Evolutionary conservation across 2,113 vertebrate genomes (phyloP).

Genomic region (Cephalopterus ornatus): DNA sequence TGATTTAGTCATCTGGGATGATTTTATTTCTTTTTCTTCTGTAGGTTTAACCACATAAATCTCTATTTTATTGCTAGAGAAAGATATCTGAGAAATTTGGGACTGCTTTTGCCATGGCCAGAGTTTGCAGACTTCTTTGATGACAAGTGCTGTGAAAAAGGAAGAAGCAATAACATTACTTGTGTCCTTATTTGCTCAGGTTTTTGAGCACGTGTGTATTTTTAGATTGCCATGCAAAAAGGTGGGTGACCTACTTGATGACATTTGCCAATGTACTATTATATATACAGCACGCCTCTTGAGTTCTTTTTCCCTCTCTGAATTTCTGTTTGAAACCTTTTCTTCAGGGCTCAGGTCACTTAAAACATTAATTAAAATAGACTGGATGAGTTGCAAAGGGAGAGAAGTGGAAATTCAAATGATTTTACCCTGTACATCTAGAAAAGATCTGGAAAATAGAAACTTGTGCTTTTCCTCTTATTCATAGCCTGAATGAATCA

Average conservation of each 20-base stretch:
- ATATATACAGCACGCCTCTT: neutral
- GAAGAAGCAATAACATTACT: slow-evolving; percentile 44
- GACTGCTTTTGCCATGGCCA: slow-evolving; percentile 9
- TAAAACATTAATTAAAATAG: neutral
- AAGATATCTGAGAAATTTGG: slow-evolving; percentile 38
- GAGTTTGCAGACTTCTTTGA: slow-evolving; percentile 11
- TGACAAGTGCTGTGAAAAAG: slow-evolving; percentile 28
- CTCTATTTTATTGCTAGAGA: slow-evolving; percentile 37
- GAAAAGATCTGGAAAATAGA: neutral
- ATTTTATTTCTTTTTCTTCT: slow-evolving; percentile 65
- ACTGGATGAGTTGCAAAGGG: neutral
- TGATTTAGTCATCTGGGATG: slow-evolving; percentile 59
- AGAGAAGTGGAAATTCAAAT: neutral
- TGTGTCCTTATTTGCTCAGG: neutral
- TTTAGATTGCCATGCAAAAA: neutral
- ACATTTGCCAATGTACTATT: neutral
- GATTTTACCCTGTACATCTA: neutral
- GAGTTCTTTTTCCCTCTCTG: neutral
- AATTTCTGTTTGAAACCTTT: neutral
- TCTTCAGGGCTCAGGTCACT: neutral
- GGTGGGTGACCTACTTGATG: neutral
- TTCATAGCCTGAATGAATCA: neutral
- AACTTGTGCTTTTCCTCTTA: neutral
- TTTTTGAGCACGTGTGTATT: neutral
- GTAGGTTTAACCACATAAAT: slow-evolving; percentile 35